Evolutionary conservation across 2,797 vertebrate genomes (phyloP).

Genomic region (Arremon aurantiirostris): DNA sequence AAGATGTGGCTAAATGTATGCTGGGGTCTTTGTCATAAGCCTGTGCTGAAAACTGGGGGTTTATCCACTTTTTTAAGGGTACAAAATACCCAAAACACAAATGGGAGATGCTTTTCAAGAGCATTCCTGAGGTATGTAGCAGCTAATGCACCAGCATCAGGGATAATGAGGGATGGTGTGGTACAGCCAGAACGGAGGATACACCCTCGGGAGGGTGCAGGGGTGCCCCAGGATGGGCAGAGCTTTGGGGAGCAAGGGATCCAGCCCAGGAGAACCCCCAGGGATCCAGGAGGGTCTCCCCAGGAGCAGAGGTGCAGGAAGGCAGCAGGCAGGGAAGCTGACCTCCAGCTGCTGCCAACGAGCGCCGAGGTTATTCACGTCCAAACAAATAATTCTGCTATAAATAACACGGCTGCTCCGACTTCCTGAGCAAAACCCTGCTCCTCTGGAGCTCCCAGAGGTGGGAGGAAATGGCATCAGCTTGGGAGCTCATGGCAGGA

Average conservation of each 20-base stretch:
- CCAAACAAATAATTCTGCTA: constrained; percentile 55
- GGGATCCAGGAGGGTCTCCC: not conserved
- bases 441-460: constrained; percentile 15
- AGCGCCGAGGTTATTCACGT: constrained; percentile 5
- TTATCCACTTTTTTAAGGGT: not conserved
- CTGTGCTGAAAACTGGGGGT: not conserved
- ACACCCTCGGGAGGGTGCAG: not conserved
- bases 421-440: constrained; percentile 12
- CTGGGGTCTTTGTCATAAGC: not conserved
- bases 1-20: not conserved
- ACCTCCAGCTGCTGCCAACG: not conserved
- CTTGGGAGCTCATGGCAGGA: not conserved
- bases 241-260: not conserved
- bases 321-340: not conserved
- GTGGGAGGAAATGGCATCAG: not conserved
- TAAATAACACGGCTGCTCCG: constrained; percentile 7
- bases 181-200: fast-evolving
- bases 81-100: fast-evolving
- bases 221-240: not conserved
- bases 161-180: not conserved
- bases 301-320: not conserved
- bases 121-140: not conserved
- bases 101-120: not conserved
- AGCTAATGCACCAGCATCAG: fast-evolving
- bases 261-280: not conserved